Evolutionary conservation across 2,888 invertebrate species (phyloP), one percentile per base, ranked within the genome.

Genomic region (Caenorhabditis doughertyi): DNA sequence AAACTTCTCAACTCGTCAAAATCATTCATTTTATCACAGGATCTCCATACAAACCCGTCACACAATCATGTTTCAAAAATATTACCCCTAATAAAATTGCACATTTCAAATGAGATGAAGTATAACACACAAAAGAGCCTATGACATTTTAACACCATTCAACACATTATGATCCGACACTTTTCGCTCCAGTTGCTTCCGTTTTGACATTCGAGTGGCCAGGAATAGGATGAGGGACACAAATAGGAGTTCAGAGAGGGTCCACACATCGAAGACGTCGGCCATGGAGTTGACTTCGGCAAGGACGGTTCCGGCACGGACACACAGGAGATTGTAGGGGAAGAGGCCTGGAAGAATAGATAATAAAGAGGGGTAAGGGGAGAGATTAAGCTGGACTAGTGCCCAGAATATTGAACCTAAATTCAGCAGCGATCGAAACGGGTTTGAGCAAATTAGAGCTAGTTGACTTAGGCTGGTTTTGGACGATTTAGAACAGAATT

Each of bases 301-400:
- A 35, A 94, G 89, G 83, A 94, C 92, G 47, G 92, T 92, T 1
- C 94, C 94, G 0, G 94, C 93, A 85, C 94, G 93, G 0, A 94
- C 93, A 87, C 94, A 94, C 64, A 94, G 92, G 84, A 93, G 93
- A 89, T 94, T 94, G 92, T 94, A 94, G 0, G 94, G 94, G 92
- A 94, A 93, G 85, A 94, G 89, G 82, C 94, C 94, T 94, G 92
- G n/a, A 47, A 47, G 3, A 47, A 9, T 35, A 35, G n/a, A n/a
- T n/a, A n/a, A n/a, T 9, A 13, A 39, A 13, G 32, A 32, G 32
- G 5, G 32, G 4, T 32, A 32, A 32, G 32, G 32, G 32, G 32
- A 7, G 32, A 32, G 32, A 4, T 32, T 4, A 32, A 32, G 9
- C 5, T 32, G 32, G 4, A 9, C 32, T 4, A 4, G 32, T 42